Evolutionary conservation across 2,888 invertebrate genomes (phyloP), one percentile per base, ranked within the genome.

Genomic region (Micoletzkya japonica): DNA sequence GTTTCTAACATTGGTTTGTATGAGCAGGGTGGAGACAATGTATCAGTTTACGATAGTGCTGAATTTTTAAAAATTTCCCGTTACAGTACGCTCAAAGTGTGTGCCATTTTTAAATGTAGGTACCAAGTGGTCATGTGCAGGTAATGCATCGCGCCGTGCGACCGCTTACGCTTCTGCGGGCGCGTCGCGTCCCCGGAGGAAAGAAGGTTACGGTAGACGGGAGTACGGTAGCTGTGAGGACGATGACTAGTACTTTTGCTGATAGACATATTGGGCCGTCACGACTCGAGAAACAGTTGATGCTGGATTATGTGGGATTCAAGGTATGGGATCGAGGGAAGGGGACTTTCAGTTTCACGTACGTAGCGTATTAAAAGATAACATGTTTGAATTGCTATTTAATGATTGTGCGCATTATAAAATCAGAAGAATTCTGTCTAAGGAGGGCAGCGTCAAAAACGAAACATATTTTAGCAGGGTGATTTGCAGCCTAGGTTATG

Each of bases 281-380:
- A 7, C 76, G 82, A 50, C 64, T 85, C 72, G 83, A 84, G 67
- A 82, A 81, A 59, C 84, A 84, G 60, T 78, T 79, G 70, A 85
- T 84, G 84, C 77, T 84, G 37, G 76, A 81, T 67, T 79, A 81
- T 70, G 68, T 84, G 58, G 84, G 84, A 61, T 84, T 80, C 73
- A 82, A 82, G 74, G 84, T 83, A 44, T 39, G 4, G 34, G 17
- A 24, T 56, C 7, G 28, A 56, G 56, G 56, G 56, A 24, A 26
- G 10, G 56, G n/a, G n/a, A n/a, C n/a, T n/a, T n/a, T n/a, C n/a
- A n/a, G n/a, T n/a, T n/a, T 44, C 20, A 20, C 14, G 49, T 17
- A 44, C 49, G 20, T 44, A 20, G 49, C 14, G 49, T 17, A 20
- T 14, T 20, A 14, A 17, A 14, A 44, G 49, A 17, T 44, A 17